phyloP scores from a whole-genome alignment of 1,140 invertebrate species.

The Macrocentrus cingulum region DNA sequence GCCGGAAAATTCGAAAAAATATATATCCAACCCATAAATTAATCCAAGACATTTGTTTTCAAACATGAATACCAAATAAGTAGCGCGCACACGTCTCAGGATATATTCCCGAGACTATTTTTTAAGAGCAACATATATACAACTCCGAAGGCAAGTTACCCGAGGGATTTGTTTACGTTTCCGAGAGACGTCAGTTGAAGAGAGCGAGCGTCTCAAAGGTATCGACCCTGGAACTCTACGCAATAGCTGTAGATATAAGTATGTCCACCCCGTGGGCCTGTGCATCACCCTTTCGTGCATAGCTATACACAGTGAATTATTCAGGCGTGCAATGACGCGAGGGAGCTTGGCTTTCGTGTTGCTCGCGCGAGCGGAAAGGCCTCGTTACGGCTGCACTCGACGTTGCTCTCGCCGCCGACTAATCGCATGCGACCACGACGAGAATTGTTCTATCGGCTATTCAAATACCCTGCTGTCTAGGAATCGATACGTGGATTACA shows the following conservation, averaged over 20 bases:
- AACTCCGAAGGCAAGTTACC: background rate
- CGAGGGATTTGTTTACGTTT: too few species aligned
- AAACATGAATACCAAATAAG: too few species aligned
- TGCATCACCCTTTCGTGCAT: background rate
- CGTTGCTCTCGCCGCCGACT: conserved; percentile 3
- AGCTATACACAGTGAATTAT: conserved; percentile 2
- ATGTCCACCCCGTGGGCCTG: too few species aligned
- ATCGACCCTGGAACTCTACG: too few species aligned
- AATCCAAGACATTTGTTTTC: too few species aligned
- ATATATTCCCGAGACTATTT: too few species aligned
- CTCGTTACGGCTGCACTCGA: conserved; percentile 4
- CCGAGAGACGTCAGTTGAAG: too few species aligned
- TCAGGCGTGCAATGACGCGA: conserved; percentile 1
- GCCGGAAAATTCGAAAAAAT: too few species aligned
- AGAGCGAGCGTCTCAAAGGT: too few species aligned
- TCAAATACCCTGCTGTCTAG: conserved; percentile 3
- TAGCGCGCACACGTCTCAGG: too few species aligned
- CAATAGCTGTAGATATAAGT: too few species aligned
- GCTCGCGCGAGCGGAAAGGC: conserved; percentile 8
- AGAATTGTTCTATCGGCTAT: conserved; percentile 5
- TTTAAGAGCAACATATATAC: background rate
- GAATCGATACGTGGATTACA: conserved; percentile 7
- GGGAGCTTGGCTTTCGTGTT: conserved; percentile 5
- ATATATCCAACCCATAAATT: too few species aligned
- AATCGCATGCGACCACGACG: conserved; percentile 8